phyloP scores from a whole-genome alignment of 2,797 vertebrate species.

The Potorous gilbertii region DNA sequence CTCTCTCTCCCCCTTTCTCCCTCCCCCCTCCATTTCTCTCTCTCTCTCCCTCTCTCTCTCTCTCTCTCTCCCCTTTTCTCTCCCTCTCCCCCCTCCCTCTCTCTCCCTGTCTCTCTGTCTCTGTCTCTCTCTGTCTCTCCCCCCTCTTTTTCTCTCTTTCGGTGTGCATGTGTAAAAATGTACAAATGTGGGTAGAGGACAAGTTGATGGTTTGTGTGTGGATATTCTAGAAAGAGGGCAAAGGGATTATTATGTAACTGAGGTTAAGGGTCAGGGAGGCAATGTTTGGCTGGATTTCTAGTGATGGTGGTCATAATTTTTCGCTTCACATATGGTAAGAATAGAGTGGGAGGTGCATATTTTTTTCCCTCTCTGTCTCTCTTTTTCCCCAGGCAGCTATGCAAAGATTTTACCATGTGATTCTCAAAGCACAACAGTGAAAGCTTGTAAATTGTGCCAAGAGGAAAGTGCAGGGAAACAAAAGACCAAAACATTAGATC shows the following conservation, averaged over 20 bases:
- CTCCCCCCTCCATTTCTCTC: background rate
- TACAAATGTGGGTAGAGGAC: conserved; percentile 12
- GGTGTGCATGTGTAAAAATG: background rate
- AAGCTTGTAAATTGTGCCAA: conserved; percentile 77
- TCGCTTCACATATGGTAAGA: conserved; percentile 52
- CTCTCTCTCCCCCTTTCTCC: background rate
- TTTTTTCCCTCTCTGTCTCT: conserved; percentile 30
- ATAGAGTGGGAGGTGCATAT: conserved; percentile 16
- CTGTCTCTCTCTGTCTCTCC: too few species aligned
- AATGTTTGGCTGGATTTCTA: background rate
- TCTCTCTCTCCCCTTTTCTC: too few species aligned
- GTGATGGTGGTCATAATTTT: conserved; percentile 26
- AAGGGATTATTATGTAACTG: conserved; percentile 10
- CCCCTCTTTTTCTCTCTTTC: too few species aligned
- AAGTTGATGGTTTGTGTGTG: conserved; percentile 2
- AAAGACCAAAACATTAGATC: conserved; percentile 70
- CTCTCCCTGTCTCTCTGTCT: background rate
- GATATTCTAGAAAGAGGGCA: conserved; percentile 11
- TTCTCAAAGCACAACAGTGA: conserved; percentile 75
- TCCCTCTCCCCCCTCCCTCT: too few species aligned
- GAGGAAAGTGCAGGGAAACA: conserved; percentile 78
- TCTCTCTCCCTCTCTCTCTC: too few species aligned
- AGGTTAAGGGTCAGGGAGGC: conserved; percentile 4
- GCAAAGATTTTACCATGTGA: conserved; percentile 81
- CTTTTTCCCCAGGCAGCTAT: conserved; percentile 77